Evolutionary conservation across 1,140 invertebrate species (phyloP).

Genomic region (Drosophila navojoa): DNA sequence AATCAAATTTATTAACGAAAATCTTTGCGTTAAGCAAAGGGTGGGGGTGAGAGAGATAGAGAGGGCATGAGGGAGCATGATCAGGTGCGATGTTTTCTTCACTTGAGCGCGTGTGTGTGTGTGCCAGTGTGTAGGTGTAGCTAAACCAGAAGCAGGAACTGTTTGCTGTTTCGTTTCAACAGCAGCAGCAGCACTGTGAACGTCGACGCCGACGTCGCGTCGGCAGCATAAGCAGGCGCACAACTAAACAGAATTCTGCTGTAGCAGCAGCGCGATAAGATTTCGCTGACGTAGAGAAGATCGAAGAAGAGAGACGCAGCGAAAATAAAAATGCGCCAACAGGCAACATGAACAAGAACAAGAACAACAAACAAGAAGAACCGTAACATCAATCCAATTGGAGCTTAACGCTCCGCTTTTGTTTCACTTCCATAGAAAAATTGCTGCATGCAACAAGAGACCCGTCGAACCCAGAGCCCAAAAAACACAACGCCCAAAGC

Average conservation of each 20-base stretch:
- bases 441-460: slow-evolving; percentile 80
- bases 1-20: slow-evolving; percentile 44
- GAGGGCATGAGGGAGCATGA: slow-evolving; percentile 23
- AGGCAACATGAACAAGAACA: slow-evolving; percentile 36
- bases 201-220: slow-evolving; percentile 16
- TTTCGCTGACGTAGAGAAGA: slow-evolving; percentile 70
- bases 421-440: slow-evolving; percentile 81
- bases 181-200: slow-evolving; percentile 21
- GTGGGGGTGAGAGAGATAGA: background rate
- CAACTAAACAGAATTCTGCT: slow-evolving; percentile 54
- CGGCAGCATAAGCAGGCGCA: slow-evolving; percentile 27
- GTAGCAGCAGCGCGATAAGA: slow-evolving; percentile 60
- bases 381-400: slow-evolving; percentile 62
- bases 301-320: slow-evolving; percentile 12
- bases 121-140: slow-evolving; percentile 29
- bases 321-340: slow-evolving; percentile 18
- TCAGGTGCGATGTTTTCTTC: slow-evolving; percentile 39
- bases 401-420: slow-evolving; percentile 79
- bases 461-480: slow-evolving; percentile 59
- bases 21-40: slow-evolving; percentile 29
- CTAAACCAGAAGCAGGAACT: slow-evolving; percentile 79
- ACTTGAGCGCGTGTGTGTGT: background rate
- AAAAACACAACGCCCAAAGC: background rate
- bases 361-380: slow-evolving; percentile 12
- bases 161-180: slow-evolving; percentile 68